Conservation (phyloP, 2,797 vertebrate genomes). For the Pangasius macronema region DNA sequence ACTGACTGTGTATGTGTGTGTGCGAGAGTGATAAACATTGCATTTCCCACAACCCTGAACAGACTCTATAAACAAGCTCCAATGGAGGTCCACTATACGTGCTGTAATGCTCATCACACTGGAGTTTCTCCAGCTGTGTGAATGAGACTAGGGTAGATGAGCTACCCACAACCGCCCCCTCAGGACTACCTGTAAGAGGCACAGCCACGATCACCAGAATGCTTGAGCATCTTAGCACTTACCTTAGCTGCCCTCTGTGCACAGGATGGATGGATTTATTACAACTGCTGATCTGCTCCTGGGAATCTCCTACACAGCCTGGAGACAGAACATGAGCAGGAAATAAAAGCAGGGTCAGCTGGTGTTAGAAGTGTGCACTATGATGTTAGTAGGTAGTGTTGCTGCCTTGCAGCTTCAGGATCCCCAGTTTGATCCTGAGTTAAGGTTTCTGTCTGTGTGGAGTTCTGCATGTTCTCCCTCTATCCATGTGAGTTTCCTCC, state of each 20-base stretch:
- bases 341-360: not conserved
- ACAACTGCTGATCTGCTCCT: not conserved
- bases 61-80: not conserved
- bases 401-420: not conserved
- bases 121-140: not conserved
- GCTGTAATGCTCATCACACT: not conserved
- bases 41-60: not conserved
- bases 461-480: not conserved
- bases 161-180: not conserved
- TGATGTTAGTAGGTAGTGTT: not conserved
- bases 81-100: not conserved
- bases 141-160: not conserved
- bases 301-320: not conserved
- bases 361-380: not conserved
- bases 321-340: not conserved
- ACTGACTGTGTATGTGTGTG: not conserved
- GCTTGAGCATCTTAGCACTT: not conserved
- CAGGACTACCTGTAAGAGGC: not conserved
- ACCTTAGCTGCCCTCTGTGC: not conserved
- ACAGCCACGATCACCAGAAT: not conserved
- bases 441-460: not conserved
- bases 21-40: not conserved
- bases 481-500: not conserved
- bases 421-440: not conserved
- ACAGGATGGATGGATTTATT: conserved; percentile 13